Evolutionary conservation across 2,888 invertebrate genomes (phyloP).

Genomic region (Eristalis intricaria): DNA sequence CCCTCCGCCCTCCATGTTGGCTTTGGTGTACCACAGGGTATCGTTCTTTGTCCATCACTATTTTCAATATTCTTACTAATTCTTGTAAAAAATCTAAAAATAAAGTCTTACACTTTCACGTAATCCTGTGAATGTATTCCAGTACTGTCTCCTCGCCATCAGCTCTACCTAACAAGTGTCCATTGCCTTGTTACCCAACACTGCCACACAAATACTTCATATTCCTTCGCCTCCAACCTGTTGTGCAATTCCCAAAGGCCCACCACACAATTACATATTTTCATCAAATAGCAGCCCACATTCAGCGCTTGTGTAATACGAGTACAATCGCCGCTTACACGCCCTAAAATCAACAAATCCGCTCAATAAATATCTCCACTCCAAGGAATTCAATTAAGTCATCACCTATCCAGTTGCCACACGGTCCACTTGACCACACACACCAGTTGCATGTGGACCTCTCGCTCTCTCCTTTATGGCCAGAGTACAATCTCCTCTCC

Average conservation of each 20-base stretch:
- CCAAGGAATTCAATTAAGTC: conserved; percentile 69
- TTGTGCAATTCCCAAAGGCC: conserved; percentile 28
- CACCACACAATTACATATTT: neutral
- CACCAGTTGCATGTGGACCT: no score
- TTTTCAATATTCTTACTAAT: no score
- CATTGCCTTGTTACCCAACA: neutral
- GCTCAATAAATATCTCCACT: conserved; percentile 51
- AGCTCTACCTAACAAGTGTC: neutral
- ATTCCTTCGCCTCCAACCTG: neutral
- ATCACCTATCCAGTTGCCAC: conserved; percentile 56
- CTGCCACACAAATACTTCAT: neutral
- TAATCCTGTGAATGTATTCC: no score
- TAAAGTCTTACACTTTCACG: no score
- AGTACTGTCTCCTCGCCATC: neutral
- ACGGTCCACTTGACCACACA: conserved; percentile 58
- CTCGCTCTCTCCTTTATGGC: neutral
- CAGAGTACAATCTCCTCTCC: conserved; percentile 53
- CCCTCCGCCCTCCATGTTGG: no score
- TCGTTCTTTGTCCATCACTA: no score
- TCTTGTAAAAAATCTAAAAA: no score
- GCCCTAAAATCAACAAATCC: conserved; percentile 68
- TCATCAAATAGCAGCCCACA: conserved; percentile 34
- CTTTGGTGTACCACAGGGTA: no score
- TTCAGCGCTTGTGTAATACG: conserved; percentile 17
- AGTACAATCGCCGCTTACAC: conserved; percentile 48